A percentile compares a stretch with the other conserved stretches of the same genome.
These are phyloP conservation scores for Halyomorpha halys DNA, from an alignment of 1,140 invertebrate species.

Conservation along the genomic window DNA sequence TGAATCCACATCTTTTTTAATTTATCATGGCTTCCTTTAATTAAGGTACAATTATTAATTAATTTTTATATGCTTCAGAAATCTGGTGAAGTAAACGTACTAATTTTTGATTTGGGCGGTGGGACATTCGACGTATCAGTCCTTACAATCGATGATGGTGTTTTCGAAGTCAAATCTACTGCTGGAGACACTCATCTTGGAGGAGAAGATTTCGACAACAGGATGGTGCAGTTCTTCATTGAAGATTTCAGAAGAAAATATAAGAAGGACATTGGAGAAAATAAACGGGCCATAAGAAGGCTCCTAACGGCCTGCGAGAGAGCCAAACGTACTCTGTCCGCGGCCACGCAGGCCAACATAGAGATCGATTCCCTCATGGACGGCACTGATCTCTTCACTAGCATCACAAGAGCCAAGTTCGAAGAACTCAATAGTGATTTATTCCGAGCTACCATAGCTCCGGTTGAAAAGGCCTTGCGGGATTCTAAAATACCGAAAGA, in stretches of 20 bases:
- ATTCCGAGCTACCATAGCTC: slow-evolving; percentile 83
- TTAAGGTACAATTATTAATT: neutral
- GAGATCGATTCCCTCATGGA: slow-evolving; percentile 93
- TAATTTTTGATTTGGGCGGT: slow-evolving; percentile 92
- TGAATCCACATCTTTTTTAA: too few species aligned
- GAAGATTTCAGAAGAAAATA: slow-evolving; percentile 96
- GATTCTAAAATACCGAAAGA: slow-evolving; percentile 92
- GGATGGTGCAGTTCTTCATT: slow-evolving; percentile 92
- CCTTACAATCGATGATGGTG: slow-evolving; percentile 88
- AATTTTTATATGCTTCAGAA: slow-evolving; percentile 24
- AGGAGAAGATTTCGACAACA: slow-evolving; percentile 94
- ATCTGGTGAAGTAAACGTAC: slow-evolving; percentile 61
- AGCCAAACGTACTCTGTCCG: slow-evolving; percentile 90
- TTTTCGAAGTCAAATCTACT: slow-evolving; percentile 93
- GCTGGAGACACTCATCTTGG: slow-evolving; percentile 96
- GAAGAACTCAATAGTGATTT: slow-evolving; percentile 91
- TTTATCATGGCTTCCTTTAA: too few species aligned
- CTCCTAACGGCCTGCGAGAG: slow-evolving; percentile 89
- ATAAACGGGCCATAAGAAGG: slow-evolving; percentile 83
- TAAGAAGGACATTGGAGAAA: slow-evolving; percentile 83
- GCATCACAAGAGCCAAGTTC: slow-evolving; percentile 86
- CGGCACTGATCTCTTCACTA: slow-evolving; percentile 93
- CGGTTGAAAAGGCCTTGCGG: slow-evolving; percentile 85
- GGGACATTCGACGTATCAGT: slow-evolving; percentile 97
- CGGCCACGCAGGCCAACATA: slow-evolving; percentile 84